Evolutionary conservation across 2,888 invertebrate genomes (phyloP), one percentile per base, ranked within the genome.

Genomic region (Hoplodrina ambigua): DNA sequence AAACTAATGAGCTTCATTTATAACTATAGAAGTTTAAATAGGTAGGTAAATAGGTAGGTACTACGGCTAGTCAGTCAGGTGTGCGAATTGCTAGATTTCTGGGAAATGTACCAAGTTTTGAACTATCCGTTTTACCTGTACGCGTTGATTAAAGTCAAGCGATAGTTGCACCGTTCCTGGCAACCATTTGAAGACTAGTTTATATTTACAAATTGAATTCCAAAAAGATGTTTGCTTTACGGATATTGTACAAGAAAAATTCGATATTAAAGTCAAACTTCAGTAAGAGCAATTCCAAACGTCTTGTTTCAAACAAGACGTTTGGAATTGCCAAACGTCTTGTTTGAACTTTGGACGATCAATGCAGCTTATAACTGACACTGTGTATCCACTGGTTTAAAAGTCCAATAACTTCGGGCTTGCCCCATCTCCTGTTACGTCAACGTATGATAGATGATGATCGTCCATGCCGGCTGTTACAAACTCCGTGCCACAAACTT

Each of bases 61-160:
- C 20, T 25, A n/a, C 15, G 49, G 37, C 20, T 59, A 20, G 46
- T 55, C 1, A 25, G 25, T 25, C 25, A 25, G 25, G 20, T 55
- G 37, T 25, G 46, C 58, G 20, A 68, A 49, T 30, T 54, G 58
- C 44, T 62, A 54, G 54, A 52, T 71, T 58, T 19, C 37, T 52
- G 56, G 44, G 61, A 55, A 66, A 59, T 52, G 55, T 25, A 49
- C 50, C 41, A 55, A 20, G 37, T 52, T 53, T 13, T 33, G 10
- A 66, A 63, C 52, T 62, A 62, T 77, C 61, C 37, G 10, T 33
- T 52, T 58, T 41, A 62, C 7, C 58, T 19, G 30, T 55, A 59
- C 50, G 15, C 59, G 44, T 46, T 52, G 33, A 70, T 55, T 70
- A 46, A 65, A 57, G 4, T 37, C 25, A 53, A 57, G 10, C 20